These are phyloP conservation scores for Creontiades dilutus DNA, from an alignment of 2,888 invertebrate species.

Conservation along the genomic window DNA sequence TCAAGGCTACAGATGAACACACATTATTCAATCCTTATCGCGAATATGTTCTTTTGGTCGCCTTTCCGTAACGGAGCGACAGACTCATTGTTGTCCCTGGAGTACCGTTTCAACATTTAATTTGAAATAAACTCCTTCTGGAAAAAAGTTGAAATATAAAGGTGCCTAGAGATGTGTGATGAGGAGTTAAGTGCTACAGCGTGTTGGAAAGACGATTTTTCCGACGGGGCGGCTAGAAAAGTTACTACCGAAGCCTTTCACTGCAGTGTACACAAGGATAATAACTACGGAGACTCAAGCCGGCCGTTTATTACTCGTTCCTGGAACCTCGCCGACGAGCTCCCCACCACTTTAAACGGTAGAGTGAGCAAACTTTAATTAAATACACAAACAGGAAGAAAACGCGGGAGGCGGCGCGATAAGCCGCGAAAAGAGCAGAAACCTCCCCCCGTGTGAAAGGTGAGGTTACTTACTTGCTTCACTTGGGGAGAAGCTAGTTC, in stretches of 20 bases:
- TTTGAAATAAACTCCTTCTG: too few species aligned
- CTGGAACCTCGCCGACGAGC: background rate
- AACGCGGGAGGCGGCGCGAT: background rate
- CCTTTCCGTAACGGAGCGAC: too few species aligned
- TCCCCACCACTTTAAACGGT: background rate
- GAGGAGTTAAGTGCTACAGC: too few species aligned
- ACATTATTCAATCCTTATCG: too few species aligned
- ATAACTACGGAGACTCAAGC: background rate
- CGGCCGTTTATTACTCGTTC: background rate
- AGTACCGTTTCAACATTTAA: too few species aligned
- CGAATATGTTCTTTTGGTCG: too few species aligned
- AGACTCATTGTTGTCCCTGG: too few species aligned
- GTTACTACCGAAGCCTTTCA: background rate
- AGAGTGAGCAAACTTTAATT: conserved; percentile 22
- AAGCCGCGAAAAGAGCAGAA: conserved; percentile 6
- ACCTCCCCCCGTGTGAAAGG: background rate
- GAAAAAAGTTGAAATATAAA: too few species aligned
- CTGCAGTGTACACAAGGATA: background rate
- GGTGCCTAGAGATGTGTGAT: too few species aligned
- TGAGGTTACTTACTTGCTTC: conserved; percentile 2
- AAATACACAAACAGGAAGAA: conserved; percentile 24
- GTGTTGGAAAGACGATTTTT: too few species aligned
- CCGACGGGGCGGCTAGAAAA: background rate
- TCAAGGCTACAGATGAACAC: too few species aligned
- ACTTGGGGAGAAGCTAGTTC: background rate